phyloP scores from a whole-genome alignment of 2,113 vertebrate genomes.

The Chionis minor region DNA sequence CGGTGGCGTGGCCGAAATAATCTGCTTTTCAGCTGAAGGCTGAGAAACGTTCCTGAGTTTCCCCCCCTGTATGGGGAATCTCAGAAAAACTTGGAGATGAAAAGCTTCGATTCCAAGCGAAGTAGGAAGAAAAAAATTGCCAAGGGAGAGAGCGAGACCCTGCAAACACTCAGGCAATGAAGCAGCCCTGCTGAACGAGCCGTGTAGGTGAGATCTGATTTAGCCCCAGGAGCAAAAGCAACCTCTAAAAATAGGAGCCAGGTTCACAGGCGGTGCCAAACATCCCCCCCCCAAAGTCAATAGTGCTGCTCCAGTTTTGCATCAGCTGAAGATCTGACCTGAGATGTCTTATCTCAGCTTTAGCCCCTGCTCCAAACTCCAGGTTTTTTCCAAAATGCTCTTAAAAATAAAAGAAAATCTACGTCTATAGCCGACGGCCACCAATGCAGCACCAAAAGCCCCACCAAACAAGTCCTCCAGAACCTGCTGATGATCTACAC shows the following conservation, averaged over 20 bases:
- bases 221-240: not conserved
- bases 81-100: not conserved
- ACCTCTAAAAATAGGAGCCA: constrained; percentile 4
- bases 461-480: not conserved
- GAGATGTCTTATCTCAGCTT: not conserved
- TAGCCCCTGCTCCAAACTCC: not conserved
- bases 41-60: not conserved
- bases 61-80: not conserved
- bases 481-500: accelerated
- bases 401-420: not conserved
- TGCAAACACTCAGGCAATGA: not conserved
- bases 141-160: not conserved
- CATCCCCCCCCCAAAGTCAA: not conserved
- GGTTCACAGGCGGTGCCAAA: not conserved
- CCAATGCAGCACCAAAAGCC: not conserved
- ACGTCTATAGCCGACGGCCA: not conserved
- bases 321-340: not conserved
- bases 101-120: not conserved
- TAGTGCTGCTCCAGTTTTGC: not conserved
- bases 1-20: not conserved
- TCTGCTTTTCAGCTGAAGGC: not conserved
- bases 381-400: not conserved
- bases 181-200: not conserved
- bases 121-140: not conserved
- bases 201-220: not conserved